phyloP scores from a whole-genome alignment of 2,113 vertebrate genomes.

The human (Homo sapiens) region DNA sequence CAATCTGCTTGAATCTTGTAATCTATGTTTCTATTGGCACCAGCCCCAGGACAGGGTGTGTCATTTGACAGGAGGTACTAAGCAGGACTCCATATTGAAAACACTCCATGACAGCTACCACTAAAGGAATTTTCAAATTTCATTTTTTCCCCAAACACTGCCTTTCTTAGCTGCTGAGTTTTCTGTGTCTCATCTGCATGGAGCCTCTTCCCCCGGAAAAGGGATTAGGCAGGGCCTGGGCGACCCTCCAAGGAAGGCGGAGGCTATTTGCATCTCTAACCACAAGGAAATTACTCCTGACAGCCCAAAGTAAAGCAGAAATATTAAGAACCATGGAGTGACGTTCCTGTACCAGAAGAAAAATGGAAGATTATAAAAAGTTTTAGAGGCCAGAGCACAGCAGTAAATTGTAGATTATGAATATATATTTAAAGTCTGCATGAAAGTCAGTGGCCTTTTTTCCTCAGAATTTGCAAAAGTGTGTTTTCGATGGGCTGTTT shows the following conservation, averaged over 20 bases:
- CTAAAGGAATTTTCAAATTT: background rate
- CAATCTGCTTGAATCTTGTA: background rate
- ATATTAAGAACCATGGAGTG: conserved; percentile 29
- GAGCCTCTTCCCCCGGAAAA: background rate
- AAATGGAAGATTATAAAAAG: conserved; percentile 21
- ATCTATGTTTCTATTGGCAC: background rate
- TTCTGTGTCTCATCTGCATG: background rate
- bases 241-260: background rate
- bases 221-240: background rate
- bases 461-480: background rate
- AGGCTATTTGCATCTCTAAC: conserved; percentile 42
- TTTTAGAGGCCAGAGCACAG: background rate
- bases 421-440: background rate
- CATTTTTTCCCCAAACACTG: background rate
- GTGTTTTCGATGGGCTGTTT: background rate
- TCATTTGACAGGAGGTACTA: background rate
- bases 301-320: conserved; percentile 37
- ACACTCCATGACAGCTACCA: accelerated
- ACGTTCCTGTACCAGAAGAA: conserved; percentile 32
- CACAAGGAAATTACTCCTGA: conserved; percentile 63
- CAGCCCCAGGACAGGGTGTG: background rate
- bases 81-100: background rate
- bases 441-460: background rate
- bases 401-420: background rate
- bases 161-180: background rate